These are phyloP conservation scores for Lottia scabra DNA, from an alignment of 2,888 invertebrate genomes.

Conservation along the genomic window DNA sequence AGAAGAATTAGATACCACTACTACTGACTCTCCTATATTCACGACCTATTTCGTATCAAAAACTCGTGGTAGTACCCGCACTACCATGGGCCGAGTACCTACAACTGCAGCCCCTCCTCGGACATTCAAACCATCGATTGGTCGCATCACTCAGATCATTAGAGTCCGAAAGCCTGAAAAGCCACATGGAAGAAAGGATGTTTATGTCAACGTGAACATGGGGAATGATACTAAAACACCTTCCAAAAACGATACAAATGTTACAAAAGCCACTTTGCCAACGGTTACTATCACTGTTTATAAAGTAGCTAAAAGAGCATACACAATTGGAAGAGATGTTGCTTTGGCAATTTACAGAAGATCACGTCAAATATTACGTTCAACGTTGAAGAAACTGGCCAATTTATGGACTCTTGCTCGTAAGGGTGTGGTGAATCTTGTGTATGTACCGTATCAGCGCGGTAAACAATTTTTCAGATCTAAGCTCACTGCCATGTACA, in stretches of 20 bases:
- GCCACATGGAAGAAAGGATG: not conserved
- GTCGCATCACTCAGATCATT: not conserved
- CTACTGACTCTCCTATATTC: not conserved
- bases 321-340: constrained; percentile 23
- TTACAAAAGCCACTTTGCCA: not conserved
- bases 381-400: constrained; percentile 28
- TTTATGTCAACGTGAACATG: not conserved
- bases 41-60: not conserved
- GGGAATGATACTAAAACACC: not conserved
- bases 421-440: constrained; percentile 22
- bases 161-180: not conserved
- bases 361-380: constrained; percentile 21
- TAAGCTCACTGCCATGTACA: constrained; percentile 29
- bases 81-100: not conserved
- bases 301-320: constrained; percentile 22
- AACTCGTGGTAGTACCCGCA: not conserved
- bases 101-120: not conserved
- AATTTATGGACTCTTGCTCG: constrained; percentile 29
- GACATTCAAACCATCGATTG: not conserved
- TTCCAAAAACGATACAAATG: not conserved
- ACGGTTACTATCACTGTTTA: constrained; percentile 11
- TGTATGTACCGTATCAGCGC: constrained; percentile 26
- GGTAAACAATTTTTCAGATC: constrained; percentile 19
- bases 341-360: constrained; percentile 17
- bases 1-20: not conserved